Evolutionary conservation across 2,888 invertebrate genomes (phyloP).

Genomic region (Tiliacea aurago): DNA sequence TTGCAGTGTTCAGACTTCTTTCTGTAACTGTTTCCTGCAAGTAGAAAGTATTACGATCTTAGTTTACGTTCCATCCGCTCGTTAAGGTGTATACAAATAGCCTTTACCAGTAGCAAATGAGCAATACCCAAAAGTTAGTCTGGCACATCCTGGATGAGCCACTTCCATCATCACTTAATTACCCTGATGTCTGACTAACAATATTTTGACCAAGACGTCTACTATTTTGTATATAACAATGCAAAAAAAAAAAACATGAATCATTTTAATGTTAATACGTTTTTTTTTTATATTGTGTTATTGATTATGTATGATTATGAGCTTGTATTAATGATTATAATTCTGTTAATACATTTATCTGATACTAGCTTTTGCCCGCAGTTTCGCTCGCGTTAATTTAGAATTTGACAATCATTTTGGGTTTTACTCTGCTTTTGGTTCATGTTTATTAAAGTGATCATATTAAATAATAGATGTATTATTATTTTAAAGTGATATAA

Average conservation of each 20-base stretch:
- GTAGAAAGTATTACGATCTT: background rate
- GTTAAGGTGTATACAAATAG: background rate
- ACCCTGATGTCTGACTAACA: background rate
- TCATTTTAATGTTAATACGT: too few species aligned
- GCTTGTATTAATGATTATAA: too few species aligned
- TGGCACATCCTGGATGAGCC: background rate
- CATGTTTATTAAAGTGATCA: too few species aligned
- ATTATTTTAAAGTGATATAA: too few species aligned
- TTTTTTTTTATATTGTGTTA: too few species aligned
- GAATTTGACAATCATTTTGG: too few species aligned
- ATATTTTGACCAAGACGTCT: background rate
- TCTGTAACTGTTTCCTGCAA: conserved; percentile 85
- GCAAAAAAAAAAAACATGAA: background rate
- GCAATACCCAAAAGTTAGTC: background rate
- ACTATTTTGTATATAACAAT: background rate
- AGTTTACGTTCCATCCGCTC: background rate
- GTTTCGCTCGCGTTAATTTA: too few species aligned
- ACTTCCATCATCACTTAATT: background rate
- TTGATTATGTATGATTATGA: too few species aligned
- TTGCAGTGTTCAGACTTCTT: conserved; percentile 86
- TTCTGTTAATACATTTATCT: too few species aligned
- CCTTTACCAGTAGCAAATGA: background rate
- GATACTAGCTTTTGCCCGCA: too few species aligned
- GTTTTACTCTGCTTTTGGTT: too few species aligned
- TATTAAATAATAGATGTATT: too few species aligned